phyloP scores from a whole-genome alignment of 2,797 vertebrate genomes.

The Catostomus latipinnis region DNA sequence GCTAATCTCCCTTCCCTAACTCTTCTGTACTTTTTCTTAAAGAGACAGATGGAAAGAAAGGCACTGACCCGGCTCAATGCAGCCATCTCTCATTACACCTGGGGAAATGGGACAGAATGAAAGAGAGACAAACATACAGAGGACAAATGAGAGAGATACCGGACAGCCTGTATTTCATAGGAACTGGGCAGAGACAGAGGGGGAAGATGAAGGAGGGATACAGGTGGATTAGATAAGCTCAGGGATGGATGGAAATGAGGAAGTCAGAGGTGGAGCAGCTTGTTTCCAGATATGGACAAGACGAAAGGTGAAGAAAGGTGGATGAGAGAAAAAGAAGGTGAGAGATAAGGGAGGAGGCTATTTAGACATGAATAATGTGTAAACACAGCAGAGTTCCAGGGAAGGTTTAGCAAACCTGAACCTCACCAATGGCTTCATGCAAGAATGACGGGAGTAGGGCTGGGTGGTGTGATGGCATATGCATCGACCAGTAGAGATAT shows the following conservation, averaged over 20 bases:
- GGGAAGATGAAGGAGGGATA: slow-evolving; percentile 26
- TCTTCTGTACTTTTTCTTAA: slow-evolving; percentile 39
- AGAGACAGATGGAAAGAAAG: slow-evolving; percentile 37
- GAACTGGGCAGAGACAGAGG: slow-evolving; percentile 19
- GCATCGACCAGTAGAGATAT: too few relatives aligned
- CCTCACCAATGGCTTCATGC: not conserved
- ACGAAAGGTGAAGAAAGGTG: slow-evolving; percentile 1
- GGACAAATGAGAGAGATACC: slow-evolving; percentile 8
- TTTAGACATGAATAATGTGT: slow-evolving; percentile 24
- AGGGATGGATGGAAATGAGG: slow-evolving; percentile 55
- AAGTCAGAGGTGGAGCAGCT: slow-evolving; percentile 1
- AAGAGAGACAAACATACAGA: slow-evolving; percentile 52
- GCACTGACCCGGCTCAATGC: slow-evolving; percentile 48
- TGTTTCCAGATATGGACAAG: slow-evolving; percentile 29
- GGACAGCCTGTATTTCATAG: not conserved
- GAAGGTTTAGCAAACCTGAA: not conserved
- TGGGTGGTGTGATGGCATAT: too few relatives aligned
- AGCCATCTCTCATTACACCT: slow-evolving; percentile 53
- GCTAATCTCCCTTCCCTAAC: slow-evolving; percentile 57
- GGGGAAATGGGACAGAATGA: slow-evolving; percentile 57
- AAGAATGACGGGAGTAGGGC: too few relatives aligned
- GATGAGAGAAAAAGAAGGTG: not conserved
- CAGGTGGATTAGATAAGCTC: slow-evolving; percentile 34
- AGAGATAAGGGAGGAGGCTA: slow-evolving; percentile 26
- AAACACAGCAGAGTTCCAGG: not conserved